A percentile compares a stretch with the other conserved stretches of the same genome.
These are phyloP conservation scores for Eupsittula cactorum DNA, from an alignment of 2,113 vertebrate species.

Conservation along the genomic window DNA sequence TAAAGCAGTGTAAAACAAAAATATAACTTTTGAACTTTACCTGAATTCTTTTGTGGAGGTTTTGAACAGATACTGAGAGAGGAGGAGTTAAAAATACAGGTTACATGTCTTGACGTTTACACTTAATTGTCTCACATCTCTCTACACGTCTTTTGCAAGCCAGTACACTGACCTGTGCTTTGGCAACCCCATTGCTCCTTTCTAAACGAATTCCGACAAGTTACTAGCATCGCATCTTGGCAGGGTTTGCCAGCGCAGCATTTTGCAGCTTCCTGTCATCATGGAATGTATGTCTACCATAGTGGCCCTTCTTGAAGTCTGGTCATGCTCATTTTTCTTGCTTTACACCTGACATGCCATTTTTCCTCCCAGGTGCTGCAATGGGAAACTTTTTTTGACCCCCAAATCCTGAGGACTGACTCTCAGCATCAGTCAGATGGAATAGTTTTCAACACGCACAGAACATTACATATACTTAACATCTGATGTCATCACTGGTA, in stretches of 20 bases:
- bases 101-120: not conserved
- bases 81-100: not conserved
- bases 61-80: not conserved
- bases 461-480: not conserved
- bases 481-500: not conserved
- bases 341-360: not conserved
- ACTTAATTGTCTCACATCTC: not conserved
- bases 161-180: not conserved
- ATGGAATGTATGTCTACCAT: not conserved
- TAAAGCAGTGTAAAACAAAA: not conserved
- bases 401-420: not conserved
- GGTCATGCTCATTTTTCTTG: not conserved
- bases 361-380: not conserved
- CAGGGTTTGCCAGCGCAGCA: not conserved
- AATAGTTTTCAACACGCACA: not conserved
- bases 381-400: not conserved
- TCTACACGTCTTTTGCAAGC: not conserved
- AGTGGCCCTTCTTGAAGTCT: not conserved
- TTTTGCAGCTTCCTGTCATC: not conserved
- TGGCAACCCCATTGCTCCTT: not conserved
- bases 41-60: not conserved
- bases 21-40: not conserved
- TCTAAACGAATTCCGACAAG: not conserved
- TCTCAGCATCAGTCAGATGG: not conserved
- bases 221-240: not conserved